Conservation (phyloP, 2,797 vertebrate species). For the Megaceryle alcyon region DNA sequence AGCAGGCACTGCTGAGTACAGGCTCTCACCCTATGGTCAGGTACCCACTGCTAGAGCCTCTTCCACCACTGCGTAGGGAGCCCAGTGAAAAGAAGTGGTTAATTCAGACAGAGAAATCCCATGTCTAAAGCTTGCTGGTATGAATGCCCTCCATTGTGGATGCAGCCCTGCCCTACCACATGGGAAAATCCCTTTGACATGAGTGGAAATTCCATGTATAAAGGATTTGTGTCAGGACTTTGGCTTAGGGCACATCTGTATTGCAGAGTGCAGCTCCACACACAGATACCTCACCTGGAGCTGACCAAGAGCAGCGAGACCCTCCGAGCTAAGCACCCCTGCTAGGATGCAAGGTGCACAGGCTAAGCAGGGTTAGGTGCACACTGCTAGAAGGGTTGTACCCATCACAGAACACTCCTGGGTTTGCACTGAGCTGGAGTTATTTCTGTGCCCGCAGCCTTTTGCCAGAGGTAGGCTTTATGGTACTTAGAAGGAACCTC, state of each 20-base stretch:
- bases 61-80: not conserved
- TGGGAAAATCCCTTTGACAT: conserved; percentile 35
- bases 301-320: not conserved
- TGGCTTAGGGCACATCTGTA: fast-evolving
- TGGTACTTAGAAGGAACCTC: not conserved
- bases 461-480: not conserved
- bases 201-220: not conserved
- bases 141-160: conserved; percentile 3
- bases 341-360: not conserved
- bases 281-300: not conserved
- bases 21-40: not conserved
- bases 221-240: not conserved
- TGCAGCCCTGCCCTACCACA: not conserved
- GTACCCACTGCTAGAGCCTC: not conserved
- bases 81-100: not conserved
- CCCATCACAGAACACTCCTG: not conserved
- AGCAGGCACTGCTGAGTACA: not conserved
- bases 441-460: not conserved
- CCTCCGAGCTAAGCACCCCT: not conserved
- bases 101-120: not conserved
- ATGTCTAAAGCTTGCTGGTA: not conserved
- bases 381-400: not conserved
- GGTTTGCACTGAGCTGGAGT: not conserved
- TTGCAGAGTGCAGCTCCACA: not conserved
- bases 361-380: not conserved